Conservation (phyloP, 2,797 vertebrate genomes). For the Chlorospingus flavigularis region DNA sequence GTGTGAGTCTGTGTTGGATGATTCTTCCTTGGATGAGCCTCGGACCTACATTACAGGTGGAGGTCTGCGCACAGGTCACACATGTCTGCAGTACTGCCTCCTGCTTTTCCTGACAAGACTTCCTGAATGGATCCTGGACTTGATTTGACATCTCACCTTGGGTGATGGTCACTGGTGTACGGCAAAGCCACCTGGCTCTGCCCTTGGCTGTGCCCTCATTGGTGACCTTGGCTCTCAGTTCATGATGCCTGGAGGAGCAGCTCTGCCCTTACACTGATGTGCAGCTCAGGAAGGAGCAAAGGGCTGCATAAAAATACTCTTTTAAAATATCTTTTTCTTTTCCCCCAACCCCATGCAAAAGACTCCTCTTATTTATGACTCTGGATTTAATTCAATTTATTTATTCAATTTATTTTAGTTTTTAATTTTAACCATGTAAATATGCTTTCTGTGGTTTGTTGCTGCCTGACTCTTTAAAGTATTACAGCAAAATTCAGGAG, state of each 20-base stretch:
- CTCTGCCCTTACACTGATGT: background rate
- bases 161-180: background rate
- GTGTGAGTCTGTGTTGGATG: background rate
- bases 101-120: background rate
- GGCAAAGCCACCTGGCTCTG: background rate
- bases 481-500: background rate
- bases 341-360: rapidly evolving
- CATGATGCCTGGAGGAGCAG: background rate
- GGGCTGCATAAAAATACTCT: background rate
- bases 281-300: background rate
- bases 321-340: background rate
- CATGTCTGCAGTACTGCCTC: background rate
- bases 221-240: background rate
- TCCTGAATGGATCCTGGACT: background rate
- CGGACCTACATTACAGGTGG: background rate
- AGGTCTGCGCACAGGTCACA: background rate
- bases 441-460: background rate
- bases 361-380: background rate
- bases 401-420: background rate
- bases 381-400: background rate
- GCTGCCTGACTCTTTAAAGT: background rate
- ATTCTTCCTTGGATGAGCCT: background rate
- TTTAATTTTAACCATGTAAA: background rate
- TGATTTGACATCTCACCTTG: background rate
- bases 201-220: background rate